Percentiles rank a stretch among this genome's conserved stretches.
phyloP scores from a whole-genome alignment of 2,797 vertebrate genomes.

The Potorous gilbertii region DNA sequence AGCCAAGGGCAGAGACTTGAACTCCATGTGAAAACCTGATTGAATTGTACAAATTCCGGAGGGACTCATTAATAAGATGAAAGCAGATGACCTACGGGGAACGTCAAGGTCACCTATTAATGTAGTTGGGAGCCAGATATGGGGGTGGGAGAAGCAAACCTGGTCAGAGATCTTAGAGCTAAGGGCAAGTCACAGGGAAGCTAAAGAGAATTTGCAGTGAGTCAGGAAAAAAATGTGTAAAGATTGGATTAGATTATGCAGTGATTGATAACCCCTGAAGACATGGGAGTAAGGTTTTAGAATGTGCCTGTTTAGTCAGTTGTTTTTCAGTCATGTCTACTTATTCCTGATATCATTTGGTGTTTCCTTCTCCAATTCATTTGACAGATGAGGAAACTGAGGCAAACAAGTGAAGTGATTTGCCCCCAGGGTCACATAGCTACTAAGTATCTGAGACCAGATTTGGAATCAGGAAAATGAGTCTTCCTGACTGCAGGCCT shows the following conservation, averaged over 20 bases:
- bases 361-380: not conserved
- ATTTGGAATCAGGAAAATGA: not conserved
- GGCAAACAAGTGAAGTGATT: not conserved
- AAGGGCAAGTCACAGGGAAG: not conserved
- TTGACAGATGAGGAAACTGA: not conserved
- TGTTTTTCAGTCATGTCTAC: not conserved
- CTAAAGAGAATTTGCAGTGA: not conserved
- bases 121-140: not conserved
- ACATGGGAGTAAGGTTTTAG: not conserved
- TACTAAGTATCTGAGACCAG: not conserved
- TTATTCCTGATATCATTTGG: not conserved
- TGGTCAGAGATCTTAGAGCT: not conserved
- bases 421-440: not conserved
- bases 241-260: too few relatives aligned
- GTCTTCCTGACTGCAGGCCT: not conserved
- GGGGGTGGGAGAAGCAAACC: too few relatives aligned
- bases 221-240: not conserved
- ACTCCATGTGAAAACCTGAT: conserved; percentile 6
- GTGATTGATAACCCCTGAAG: not conserved
- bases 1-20: not conserved
- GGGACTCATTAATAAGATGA: not conserved
- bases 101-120: not conserved
- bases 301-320: not conserved
- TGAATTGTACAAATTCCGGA: not conserved
- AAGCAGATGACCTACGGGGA: not conserved